A percentile compares a stretch with the other conserved stretches of the same genome.
phyloP scores from a whole-genome alignment of 2,113 vertebrate species.

The Typhlomys cinereus region DNA sequence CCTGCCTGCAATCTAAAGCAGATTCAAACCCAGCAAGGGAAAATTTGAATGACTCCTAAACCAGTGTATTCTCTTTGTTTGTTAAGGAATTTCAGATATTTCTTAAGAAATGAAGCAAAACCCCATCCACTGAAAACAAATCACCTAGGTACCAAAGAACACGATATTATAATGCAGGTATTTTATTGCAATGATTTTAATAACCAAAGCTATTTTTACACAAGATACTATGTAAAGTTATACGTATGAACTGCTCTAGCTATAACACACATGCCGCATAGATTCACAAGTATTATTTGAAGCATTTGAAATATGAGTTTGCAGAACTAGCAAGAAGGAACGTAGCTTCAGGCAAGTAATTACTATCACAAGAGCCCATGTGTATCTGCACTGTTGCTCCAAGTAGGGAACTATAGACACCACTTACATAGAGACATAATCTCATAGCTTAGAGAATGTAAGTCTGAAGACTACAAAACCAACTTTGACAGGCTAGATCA shows the following conservation, averaged over 20 bases:
- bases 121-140: conserved; percentile 84
- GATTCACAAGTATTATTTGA: conserved; percentile 85
- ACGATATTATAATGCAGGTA: conserved; percentile 88
- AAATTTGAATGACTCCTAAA: conserved; percentile 88
- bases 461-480: neutral
- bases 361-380: neutral
- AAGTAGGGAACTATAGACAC: neutral
- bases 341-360: conserved; percentile 77
- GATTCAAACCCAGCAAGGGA: conserved; percentile 87
- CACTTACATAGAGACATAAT: conserved; percentile 33
- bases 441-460: conserved; percentile 24
- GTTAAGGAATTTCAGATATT: conserved; percentile 89
- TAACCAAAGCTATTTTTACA: conserved; percentile 92
- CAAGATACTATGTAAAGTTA: conserved; percentile 88
- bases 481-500: conserved; percentile 9
- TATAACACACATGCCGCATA: conserved; percentile 82
- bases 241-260: conserved; percentile 87
- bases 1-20: conserved; percentile 77
- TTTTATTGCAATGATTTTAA: conserved; percentile 91
- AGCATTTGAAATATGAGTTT: conserved; percentile 81
- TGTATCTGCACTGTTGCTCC: too few species aligned
- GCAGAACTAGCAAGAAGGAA: conserved; percentile 83
- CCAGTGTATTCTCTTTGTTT: conserved; percentile 98
- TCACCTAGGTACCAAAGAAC: conserved; percentile 89
- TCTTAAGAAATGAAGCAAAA: conserved; percentile 82